phyloP scores from a whole-genome alignment of 2,113 vertebrate genomes.

The Felis catus region F.catus_Fca126_mat1.0 CM031412.1:126747001-126747500 shows the following conservation, averaged over 20 bases:
- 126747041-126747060: conserved; percentile 75
- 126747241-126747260: conserved; percentile 26
- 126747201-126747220: conserved; percentile 56
- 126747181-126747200: conserved; percentile 61
- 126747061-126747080: conserved; percentile 82
- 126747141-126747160: conserved; percentile 52
- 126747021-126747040: conserved; percentile 79
- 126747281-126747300: conserved; percentile 42
- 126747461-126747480: background rate
- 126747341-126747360: conserved; percentile 14
- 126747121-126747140: conserved; percentile 61
- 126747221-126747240: conserved; percentile 42
- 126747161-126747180: conserved; percentile 54
- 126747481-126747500: background rate
- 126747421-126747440: background rate
- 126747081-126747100: conserved; percentile 78
- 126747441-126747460: conserved; percentile 5
- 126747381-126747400: background rate
- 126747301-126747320: conserved; percentile 31
- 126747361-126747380: conserved; percentile 24
- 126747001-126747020: conserved; percentile 82
- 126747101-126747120: conserved; percentile 74
- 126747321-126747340: conserved; percentile 50
- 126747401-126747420: conserved; percentile 65
- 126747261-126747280: conserved; percentile 43